phyloP scores from a whole-genome alignment of 2,797 vertebrate genomes.

The Hypotaenidia philippensis region DNA sequence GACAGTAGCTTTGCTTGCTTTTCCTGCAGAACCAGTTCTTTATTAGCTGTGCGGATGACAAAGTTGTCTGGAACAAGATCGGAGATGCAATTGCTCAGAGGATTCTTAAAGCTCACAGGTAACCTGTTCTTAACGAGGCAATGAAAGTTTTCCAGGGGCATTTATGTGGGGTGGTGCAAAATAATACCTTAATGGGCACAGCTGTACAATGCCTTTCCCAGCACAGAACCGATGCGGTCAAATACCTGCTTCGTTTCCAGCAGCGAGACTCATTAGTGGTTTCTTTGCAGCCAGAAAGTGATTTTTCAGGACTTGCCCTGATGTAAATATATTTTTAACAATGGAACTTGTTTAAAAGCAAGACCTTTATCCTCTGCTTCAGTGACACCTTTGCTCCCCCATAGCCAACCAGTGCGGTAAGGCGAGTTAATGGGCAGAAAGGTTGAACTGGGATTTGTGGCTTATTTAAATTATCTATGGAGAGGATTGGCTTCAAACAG shows the following conservation, averaged over 20 bases:
- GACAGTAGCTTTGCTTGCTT: slow-evolving; percentile 26
- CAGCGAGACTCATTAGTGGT: neutral
- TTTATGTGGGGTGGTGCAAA: neutral
- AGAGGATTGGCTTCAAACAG: neutral
- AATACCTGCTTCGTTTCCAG: neutral
- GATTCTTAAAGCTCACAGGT: slow-evolving; percentile 93
- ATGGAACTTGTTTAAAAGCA: neutral
- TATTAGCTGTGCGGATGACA: slow-evolving; percentile 95
- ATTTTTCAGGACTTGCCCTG: neutral
- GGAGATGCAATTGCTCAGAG: slow-evolving; percentile 91
- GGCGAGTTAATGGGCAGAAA: neutral
- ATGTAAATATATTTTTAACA: neutral
- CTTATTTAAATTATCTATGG: neutral
- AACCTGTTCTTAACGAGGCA: slow-evolving; percentile 31
- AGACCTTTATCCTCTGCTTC: neutral
- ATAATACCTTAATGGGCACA: neutral
- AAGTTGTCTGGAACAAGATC: slow-evolving; percentile 92
- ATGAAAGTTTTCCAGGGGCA: neutral
- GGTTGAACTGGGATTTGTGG: neutral
- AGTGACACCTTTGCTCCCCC: neutral
- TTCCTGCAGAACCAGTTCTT: slow-evolving; percentile 95
- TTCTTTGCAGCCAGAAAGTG: neutral
- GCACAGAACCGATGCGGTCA: rapidly evolving
- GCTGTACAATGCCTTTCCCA: neutral
- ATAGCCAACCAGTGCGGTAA: neutral